Conservation (phyloP, 2,797 vertebrate species). For the Prunella strophiata region DNA sequence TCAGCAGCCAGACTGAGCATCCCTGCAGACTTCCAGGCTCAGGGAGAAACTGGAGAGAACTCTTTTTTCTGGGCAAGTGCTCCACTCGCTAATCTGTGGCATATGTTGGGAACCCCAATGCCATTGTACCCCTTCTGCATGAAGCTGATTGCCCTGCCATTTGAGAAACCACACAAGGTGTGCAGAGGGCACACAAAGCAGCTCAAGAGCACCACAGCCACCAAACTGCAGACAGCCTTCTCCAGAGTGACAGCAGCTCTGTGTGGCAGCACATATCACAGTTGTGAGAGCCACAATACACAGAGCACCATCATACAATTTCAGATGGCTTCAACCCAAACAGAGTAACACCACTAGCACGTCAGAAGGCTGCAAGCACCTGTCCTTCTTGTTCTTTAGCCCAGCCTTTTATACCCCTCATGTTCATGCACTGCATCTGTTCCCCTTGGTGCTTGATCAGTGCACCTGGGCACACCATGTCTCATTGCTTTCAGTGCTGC, state of each 20-base stretch:
- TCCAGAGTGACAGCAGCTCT: not conserved
- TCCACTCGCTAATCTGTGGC: rapidly evolving
- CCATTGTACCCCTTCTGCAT: not conserved
- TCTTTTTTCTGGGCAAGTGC: not conserved
- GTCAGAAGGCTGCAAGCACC: not conserved
- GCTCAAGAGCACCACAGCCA: not conserved
- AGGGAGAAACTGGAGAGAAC: not conserved
- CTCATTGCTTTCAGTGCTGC: not conserved
- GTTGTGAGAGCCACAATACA: not conserved
- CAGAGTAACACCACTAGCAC: not conserved
- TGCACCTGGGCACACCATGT: not conserved
- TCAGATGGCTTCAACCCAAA: not conserved
- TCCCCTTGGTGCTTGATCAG: not conserved
- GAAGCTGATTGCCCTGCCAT: not conserved
- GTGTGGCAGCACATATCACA: not conserved
- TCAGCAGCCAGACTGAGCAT: not conserved
- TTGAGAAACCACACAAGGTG: not conserved
- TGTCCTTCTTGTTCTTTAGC: not conserved
- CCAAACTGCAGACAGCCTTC: not conserved
- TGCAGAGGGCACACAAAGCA: rapidly evolving
- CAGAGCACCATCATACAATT: not conserved
- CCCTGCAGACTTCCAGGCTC: not conserved
- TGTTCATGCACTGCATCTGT: not conserved
- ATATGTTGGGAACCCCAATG: rapidly evolving
- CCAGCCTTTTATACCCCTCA: not conserved